These are phyloP conservation scores for Tenebrio molitor DNA, from an alignment of 1,140 invertebrate genomes.

Conservation along the genomic window DNA sequence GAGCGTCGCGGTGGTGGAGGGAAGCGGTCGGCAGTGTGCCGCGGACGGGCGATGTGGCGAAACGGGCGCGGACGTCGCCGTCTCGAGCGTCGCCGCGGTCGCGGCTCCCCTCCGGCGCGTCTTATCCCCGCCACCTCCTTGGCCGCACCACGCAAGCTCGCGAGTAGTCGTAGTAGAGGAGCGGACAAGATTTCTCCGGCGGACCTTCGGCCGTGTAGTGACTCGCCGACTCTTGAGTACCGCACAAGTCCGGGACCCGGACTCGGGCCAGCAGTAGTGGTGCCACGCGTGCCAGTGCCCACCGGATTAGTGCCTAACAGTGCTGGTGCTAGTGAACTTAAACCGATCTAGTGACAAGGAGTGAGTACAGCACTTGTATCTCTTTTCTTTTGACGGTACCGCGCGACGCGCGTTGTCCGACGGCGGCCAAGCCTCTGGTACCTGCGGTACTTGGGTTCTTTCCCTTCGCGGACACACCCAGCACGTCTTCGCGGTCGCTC, in stretches of 20 bases:
- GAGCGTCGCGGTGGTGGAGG: conserved; percentile 28
- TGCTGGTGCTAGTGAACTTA: not conserved
- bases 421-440: no score
- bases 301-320: no score
- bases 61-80: no score
- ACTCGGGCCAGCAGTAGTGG: no score
- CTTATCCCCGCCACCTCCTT: conserved; percentile 45
- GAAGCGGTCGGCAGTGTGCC: not conserved
- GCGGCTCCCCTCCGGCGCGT: not conserved
- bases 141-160: conserved; percentile 28
- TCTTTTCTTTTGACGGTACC: no score
- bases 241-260: not conserved
- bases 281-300: not conserved
- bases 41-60: not conserved
- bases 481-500: no score
- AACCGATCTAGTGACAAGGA: not conserved
- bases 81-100: no score
- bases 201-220: conserved; percentile 11
- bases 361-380: no score
- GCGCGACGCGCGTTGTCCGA: no score
- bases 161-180: not conserved
- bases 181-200: conserved; percentile 22
- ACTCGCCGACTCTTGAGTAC: not conserved
- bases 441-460: no score
- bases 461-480: no score